These are phyloP conservation scores for Elysia chlorotica DNA, from an alignment of 1,140 invertebrate species.

Conservation along the genomic window DNA sequence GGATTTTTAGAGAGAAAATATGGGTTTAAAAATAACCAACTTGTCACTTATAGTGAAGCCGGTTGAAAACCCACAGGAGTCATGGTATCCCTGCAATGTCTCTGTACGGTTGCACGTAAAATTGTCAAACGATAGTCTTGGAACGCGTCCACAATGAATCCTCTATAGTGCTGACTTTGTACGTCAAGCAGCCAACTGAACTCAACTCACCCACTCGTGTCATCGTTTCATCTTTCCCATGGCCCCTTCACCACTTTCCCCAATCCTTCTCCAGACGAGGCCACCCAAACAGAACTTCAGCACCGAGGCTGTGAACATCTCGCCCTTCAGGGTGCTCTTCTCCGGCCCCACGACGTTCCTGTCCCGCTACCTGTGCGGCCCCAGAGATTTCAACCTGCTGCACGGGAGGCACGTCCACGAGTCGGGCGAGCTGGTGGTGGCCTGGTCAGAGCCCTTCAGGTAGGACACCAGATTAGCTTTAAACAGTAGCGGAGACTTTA, in stretches of 20 bases:
- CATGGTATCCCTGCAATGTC: no score
- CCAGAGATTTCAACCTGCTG: conserved; percentile 53
- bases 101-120: no score
- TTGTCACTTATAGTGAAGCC: no score
- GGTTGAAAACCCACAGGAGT: no score
- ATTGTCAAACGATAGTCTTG: no score
- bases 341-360: conserved; percentile 66
- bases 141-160: no score
- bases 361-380: conserved; percentile 60
- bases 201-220: not conserved
- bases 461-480: no score
- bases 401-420: conserved; percentile 45
- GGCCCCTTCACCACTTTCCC: no score
- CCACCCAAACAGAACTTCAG: conserved; percentile 19
- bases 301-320: conserved; percentile 28
- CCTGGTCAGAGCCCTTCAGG: conserved; percentile 64
- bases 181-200: not conserved
- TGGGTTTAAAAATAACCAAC: no score
- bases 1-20: no score
- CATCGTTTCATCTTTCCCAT: not conserved
- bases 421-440: conserved; percentile 55
- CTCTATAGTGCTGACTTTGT: not conserved
- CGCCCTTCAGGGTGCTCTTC: conserved; percentile 61
- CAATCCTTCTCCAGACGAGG: not conserved
- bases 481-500: no score